Evolutionary conservation across 2,888 invertebrate genomes (phyloP).

Genomic region (Eupeodes latifasciatus): DNA sequence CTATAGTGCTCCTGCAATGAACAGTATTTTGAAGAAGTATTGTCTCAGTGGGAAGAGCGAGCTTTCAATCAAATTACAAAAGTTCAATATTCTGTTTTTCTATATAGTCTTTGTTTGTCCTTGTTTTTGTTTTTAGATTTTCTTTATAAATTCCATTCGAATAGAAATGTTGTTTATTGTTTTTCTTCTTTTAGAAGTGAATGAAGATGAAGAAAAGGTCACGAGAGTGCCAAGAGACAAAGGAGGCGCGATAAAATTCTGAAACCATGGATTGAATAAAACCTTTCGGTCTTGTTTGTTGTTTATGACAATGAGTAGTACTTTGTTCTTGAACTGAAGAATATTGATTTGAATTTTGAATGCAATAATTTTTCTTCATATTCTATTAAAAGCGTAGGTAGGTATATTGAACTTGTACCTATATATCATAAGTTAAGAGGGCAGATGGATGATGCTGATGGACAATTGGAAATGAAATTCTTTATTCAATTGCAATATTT

Average conservation of each 20-base stretch:
- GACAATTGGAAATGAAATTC: conserved; percentile 37
- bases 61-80: conserved; percentile 41
- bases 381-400: not conserved
- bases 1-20: not conserved
- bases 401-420: conserved; percentile 13
- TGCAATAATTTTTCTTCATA: conserved; percentile 23
- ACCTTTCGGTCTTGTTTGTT: conserved; percentile 35
- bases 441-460: not conserved
- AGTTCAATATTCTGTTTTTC: conserved; percentile 28
- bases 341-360: conserved; percentile 63
- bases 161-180: conserved; percentile 32
- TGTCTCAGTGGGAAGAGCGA: not conserved
- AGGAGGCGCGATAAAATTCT: conserved; percentile 39
- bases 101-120: conserved; percentile 39
- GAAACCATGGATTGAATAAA: not conserved
- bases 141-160: not conserved
- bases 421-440: not conserved
- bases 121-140: not conserved
- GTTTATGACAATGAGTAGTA: conserved; percentile 36
- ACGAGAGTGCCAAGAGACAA: conserved; percentile 36
- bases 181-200: not conserved
- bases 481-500: conserved; percentile 57
- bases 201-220: conserved; percentile 50
- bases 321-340: not conserved
- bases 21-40: not conserved